Conservation (phyloP, 2,113 vertebrate species). For the Petromus typicus region DNA sequence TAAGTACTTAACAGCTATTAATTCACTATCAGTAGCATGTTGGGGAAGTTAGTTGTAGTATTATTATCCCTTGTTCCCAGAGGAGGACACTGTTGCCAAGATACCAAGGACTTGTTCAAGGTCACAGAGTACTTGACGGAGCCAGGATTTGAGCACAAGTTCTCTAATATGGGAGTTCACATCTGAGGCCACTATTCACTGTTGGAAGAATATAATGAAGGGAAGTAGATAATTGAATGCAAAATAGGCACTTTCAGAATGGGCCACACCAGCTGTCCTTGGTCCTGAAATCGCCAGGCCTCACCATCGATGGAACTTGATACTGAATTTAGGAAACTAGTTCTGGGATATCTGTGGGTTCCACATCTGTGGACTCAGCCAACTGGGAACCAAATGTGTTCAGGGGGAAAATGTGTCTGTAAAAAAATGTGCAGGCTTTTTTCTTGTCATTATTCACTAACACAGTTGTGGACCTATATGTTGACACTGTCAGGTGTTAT, state of each 20-base stretch:
- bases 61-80: neutral
- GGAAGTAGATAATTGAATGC: neutral
- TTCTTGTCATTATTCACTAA: neutral
- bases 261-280: neutral
- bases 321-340: neutral
- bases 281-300: neutral
- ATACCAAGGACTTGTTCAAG: neutral
- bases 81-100: neutral
- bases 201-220: neutral
- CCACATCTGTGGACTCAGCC: neutral
- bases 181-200: fast-evolving
- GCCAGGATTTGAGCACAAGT: neutral
- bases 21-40: neutral
- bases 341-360: neutral
- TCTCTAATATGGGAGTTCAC: fast-evolving
- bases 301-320: neutral
- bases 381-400: neutral
- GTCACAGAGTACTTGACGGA: neutral
- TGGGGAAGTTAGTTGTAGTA: neutral
- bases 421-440: neutral
- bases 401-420: no score
- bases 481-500: neutral
- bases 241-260: neutral
- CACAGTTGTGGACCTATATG: neutral
- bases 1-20: neutral